A percentile compares a stretch with the other conserved stretches of the same genome.
phyloP scores from a whole-genome alignment of 2,113 vertebrate genomes.

The Ciconia stormi region DNA sequence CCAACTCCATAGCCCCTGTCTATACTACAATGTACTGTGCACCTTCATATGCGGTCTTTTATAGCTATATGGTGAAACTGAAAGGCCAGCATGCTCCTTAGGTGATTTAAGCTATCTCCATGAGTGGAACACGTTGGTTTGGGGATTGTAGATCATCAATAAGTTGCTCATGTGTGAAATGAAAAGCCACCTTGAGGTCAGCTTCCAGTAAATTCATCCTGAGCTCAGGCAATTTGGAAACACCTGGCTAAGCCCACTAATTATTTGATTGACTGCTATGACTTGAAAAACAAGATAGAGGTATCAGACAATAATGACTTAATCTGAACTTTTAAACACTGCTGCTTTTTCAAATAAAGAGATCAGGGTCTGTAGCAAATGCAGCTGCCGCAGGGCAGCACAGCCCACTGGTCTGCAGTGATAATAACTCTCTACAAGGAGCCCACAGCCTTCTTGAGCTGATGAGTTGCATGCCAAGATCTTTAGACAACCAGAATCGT shows the following conservation, averaged over 20 bases:
- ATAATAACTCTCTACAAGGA: background rate
- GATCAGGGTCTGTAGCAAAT: background rate
- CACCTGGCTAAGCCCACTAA: background rate
- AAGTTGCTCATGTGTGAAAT: constrained; percentile 58
- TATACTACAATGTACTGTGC: background rate
- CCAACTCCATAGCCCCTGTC: background rate
- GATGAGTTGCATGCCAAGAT: background rate
- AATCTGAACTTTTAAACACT: constrained; percentile 17
- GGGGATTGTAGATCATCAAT: background rate
- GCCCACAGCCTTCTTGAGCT: background rate
- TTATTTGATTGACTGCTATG: constrained; percentile 25
- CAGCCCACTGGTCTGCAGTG: background rate
- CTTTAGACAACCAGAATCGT: background rate
- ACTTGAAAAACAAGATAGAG: constrained; percentile 28
- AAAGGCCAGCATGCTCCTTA: background rate
- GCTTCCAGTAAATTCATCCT: constrained; percentile 9
- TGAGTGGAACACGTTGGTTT: background rate
- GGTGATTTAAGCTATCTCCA: background rate
- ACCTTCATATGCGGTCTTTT: background rate
- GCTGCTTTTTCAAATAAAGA: background rate
- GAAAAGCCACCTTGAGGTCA: constrained; percentile 40
- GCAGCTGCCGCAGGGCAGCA: background rate
- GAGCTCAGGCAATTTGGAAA: background rate
- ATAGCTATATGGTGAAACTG: background rate
- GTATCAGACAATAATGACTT: background rate